These are phyloP conservation scores for Drosophila cognata DNA, from an alignment of 2,888 invertebrate genomes.

Conservation along the genomic window DNA sequence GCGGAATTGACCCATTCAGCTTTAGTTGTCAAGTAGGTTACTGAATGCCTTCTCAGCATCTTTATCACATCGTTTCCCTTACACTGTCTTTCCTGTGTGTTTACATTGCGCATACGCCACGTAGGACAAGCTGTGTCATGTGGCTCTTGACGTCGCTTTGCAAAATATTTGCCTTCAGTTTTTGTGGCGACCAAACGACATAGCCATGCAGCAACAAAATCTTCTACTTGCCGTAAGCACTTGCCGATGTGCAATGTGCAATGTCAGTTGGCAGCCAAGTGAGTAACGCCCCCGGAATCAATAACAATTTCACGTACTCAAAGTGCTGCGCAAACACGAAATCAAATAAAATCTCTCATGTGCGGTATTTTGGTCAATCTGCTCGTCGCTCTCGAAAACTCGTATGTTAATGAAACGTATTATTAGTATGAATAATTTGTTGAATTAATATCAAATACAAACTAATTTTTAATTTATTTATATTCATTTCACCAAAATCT, in stretches of 20 bases:
- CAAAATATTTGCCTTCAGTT: conserved; percentile 53
- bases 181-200: conserved; percentile 50
- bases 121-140: conserved; percentile 41
- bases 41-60: conserved; percentile 53
- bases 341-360: conserved; percentile 57
- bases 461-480: background rate
- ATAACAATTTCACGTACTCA: conserved; percentile 64
- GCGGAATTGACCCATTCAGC: conserved; percentile 38
- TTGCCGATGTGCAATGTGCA: conserved; percentile 29
- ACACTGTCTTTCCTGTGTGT: conserved; percentile 20
- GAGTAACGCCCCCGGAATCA: conserved; percentile 41
- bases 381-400: conserved; percentile 4
- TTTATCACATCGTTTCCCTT: conserved; percentile 29
- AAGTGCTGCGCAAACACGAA: conserved; percentile 66
- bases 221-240: conserved; percentile 18
- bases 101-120: conserved; percentile 58
- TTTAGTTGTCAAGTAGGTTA: conserved; percentile 30
- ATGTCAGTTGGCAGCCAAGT: conserved; percentile 29
- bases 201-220: conserved; percentile 49
- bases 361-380: conserved; percentile 10
- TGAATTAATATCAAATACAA: background rate
- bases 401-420: conserved; percentile 33
- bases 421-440: background rate
- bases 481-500: background rate
- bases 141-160: conserved; percentile 34